Evolutionary conservation across 2,888 invertebrate species (phyloP), one percentile per base, ranked within the genome.

Genomic region (Eristalinus sepulchralis): DNA sequence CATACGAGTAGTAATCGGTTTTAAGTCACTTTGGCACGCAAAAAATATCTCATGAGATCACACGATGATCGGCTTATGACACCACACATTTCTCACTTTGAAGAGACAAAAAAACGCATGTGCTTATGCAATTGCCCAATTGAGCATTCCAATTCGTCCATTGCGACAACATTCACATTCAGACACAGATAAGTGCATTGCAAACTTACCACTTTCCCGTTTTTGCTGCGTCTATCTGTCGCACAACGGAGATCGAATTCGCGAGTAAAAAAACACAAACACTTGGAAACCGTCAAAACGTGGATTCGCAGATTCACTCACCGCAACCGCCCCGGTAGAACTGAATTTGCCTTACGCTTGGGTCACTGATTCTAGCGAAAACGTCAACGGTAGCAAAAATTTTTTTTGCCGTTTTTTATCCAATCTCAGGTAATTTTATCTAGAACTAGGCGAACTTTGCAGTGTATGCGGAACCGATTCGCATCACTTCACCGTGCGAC

Each of bases 291-390:
- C 31, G 33, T 10, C 31, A 8, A 33, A 24, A 53, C 10, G 10
- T 67, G 3, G 17, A 17, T 59, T 27, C 31, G 55, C 33, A 68
- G 81, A 71, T 84, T 81, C 67, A 76, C 55, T 67, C 81, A 34
- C 80, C 55, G 34, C 71, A 81, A 27, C 71, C 66, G 80, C 24
- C 76, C 13, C 80, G 76, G 39, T 76, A 34, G 33, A 84, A 84
- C 84, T 84, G 34, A 84, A 81, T 24, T 71, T 62, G 17, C 3
- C 20, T 34, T 57, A 67, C 55, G 57, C n/a, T 13, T 27, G 34
- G 34, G 24, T 31, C 53, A 24, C 62, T 39, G 70, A 67, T 71
- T 72, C 22, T 68, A 75, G 64, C 27, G 20, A 63, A 75, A 80
- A n/a, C 34, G 83, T 55, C 64, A 71, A 71, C 80, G 36, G 53